Percentiles rank a stretch among this genome's conserved stretches.
Conservation (phyloP, 2,797 vertebrate species). For the Potorous gilbertii region DNA sequence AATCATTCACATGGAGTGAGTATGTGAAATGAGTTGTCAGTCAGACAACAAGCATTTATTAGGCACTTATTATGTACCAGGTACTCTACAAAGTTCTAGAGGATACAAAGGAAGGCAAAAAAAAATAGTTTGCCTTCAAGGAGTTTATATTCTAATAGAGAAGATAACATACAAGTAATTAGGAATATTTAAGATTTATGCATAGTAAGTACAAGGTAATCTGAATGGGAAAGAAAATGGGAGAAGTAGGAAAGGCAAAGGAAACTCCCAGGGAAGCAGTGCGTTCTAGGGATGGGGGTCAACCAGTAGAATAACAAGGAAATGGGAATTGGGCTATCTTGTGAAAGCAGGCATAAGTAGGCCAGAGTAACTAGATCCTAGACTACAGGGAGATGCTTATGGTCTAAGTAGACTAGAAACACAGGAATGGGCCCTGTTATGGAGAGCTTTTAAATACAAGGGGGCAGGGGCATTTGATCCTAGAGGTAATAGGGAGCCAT, state of each 20-base stretch:
- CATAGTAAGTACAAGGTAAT: not conserved
- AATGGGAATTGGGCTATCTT: not conserved
- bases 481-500: not conserved
- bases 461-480: not conserved
- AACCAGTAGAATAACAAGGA: not conserved
- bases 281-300: not conserved
- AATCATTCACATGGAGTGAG: not conserved
- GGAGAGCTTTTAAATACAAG: not conserved
- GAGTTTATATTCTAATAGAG: not conserved
- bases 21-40: not conserved
- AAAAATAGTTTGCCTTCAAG: not conserved
- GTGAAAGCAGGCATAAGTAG: not conserved
- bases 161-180: not conserved
- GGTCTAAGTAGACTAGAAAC: not conserved
- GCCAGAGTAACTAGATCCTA: not conserved
- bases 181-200: not conserved
- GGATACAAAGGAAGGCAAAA: not conserved
- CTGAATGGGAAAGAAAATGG: not conserved
- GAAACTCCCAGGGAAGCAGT: not conserved
- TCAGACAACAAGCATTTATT: not conserved
- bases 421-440: not conserved
- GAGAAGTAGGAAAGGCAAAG: not conserved
- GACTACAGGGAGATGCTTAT: not conserved
- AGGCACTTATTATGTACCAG: not conserved
- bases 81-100: not conserved